A percentile compares a stretch with the other conserved stretches of the same genome.
These are phyloP conservation scores for Hyposoter dolosus DNA, from an alignment of 2,888 invertebrate genomes.

Conservation along the genomic window DNA sequence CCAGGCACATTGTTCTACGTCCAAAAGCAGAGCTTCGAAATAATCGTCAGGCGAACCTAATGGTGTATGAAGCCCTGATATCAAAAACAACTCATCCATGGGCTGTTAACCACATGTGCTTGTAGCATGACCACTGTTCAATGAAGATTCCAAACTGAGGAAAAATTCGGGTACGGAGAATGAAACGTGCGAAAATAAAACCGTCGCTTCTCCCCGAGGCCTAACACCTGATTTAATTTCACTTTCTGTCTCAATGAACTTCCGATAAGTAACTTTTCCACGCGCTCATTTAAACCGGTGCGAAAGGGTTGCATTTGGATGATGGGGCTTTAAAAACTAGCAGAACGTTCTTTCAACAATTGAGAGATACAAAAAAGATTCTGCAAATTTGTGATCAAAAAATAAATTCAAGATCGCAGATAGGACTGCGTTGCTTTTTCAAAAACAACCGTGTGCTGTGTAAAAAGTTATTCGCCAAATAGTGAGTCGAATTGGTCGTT, in stretches of 20 bases:
- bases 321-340: neutral
- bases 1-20: constrained; percentile 80
- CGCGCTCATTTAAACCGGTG: neutral
- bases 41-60: constrained; percentile 81
- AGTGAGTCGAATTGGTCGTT: constrained; percentile 55
- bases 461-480: constrained; percentile 21
- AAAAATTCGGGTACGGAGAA: constrained; percentile 25
- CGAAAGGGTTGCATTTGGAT: neutral
- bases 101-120: constrained; percentile 34
- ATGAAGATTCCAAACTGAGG: constrained; percentile 35
- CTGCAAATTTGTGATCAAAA: neutral
- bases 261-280: constrained; percentile 43
- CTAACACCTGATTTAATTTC: constrained; percentile 40
- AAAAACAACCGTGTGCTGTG: neutral
- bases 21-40: constrained; percentile 75
- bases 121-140: constrained; percentile 48
- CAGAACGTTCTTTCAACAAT: constrained; percentile 52
- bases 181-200: constrained; percentile 36
- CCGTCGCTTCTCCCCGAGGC: constrained; percentile 13
- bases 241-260: constrained; percentile 52
- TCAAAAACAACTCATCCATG: constrained; percentile 79
- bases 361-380: constrained; percentile 24
- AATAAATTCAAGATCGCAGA: neutral
- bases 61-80: constrained; percentile 84
- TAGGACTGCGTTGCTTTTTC: neutral